Evolutionary conservation across 2,797 vertebrate genomes (phyloP).

Genomic region (Steatocranus sp.): DNA sequence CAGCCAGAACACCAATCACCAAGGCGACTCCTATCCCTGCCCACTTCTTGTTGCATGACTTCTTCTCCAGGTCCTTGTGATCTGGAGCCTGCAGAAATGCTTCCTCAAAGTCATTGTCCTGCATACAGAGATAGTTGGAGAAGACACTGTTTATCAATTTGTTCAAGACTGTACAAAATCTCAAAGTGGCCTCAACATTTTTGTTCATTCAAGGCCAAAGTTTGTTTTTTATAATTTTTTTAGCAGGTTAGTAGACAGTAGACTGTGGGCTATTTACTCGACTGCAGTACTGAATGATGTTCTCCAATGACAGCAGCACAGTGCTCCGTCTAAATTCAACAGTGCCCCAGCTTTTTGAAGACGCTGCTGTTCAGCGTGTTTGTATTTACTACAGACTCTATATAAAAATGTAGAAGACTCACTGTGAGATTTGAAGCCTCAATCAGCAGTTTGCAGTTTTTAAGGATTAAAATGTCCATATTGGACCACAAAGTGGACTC

Average conservation of each 20-base stretch:
- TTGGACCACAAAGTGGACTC: neutral
- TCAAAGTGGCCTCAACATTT: neutral
- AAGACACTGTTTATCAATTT: accelerated
- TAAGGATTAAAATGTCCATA: neutral
- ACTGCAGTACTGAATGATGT: neutral
- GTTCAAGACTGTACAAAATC: neutral
- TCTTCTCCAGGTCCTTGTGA: neutral
- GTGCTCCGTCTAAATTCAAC: accelerated
- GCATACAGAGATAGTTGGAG: neutral
- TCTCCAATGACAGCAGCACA: neutral
- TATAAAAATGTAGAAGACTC: neutral
- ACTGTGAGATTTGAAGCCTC: neutral
- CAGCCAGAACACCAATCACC: neutral
- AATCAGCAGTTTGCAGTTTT: neutral
- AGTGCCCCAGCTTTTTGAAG: neutral
- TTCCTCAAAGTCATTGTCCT: accelerated
- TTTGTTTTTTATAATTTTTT: neutral
- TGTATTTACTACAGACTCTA: neutral
- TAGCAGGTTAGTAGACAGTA: neutral
- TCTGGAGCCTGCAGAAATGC: neutral
- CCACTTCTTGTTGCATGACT: neutral
- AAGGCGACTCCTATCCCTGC: neutral
- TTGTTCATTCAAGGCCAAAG: neutral
- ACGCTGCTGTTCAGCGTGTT: neutral
- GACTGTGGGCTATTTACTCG: neutral